Percentiles rank a stretch among this genome's conserved stretches.
Evolutionary conservation across 2,888 invertebrate species (phyloP).

Genomic region (Himalopsyche japonica): DNA sequence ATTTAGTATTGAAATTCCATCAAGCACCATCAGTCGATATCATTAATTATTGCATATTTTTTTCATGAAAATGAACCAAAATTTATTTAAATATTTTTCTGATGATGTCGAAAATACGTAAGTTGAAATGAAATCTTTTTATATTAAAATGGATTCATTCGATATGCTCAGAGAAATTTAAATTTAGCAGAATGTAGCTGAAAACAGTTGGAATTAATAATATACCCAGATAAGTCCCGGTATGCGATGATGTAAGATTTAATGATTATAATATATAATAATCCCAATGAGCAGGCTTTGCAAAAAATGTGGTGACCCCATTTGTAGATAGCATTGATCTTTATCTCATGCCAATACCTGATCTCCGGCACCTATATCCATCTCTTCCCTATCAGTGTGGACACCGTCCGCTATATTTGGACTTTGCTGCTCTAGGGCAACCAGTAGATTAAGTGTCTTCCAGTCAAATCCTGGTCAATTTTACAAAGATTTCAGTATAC

Average conservation of each 20-base stretch:
- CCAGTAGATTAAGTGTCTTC: conserved; percentile 97
- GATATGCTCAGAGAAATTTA: too few relatives aligned
- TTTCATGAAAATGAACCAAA: too few relatives aligned
- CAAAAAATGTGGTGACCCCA: not conserved
- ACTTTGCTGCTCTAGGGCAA: conserved; percentile 96
- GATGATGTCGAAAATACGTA: too few relatives aligned
- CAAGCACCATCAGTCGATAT: too few relatives aligned
- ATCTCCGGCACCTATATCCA: conserved; percentile 96
- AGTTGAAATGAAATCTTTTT: too few relatives aligned
- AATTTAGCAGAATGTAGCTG: too few relatives aligned
- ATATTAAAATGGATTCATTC: too few relatives aligned
- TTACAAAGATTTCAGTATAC: not conserved
- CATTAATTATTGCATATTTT: too few relatives aligned
- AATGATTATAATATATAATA: not conserved
- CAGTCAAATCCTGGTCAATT: conserved; percentile 90
- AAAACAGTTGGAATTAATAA: too few relatives aligned
- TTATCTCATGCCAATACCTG: conserved; percentile 70
- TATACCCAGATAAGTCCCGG: too few relatives aligned
- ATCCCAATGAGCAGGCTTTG: not conserved
- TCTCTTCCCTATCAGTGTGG: conserved; percentile 81
- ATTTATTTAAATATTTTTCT: too few relatives aligned
- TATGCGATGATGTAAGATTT: not conserved
- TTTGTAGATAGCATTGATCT: not conserved
- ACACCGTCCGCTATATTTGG: conserved; percentile 96
- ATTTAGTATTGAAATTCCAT: too few relatives aligned